These are phyloP conservation scores for Pygocentrus nattereri DNA, from an alignment of 2,797 vertebrate genomes.

Conservation along the genomic window DNA sequence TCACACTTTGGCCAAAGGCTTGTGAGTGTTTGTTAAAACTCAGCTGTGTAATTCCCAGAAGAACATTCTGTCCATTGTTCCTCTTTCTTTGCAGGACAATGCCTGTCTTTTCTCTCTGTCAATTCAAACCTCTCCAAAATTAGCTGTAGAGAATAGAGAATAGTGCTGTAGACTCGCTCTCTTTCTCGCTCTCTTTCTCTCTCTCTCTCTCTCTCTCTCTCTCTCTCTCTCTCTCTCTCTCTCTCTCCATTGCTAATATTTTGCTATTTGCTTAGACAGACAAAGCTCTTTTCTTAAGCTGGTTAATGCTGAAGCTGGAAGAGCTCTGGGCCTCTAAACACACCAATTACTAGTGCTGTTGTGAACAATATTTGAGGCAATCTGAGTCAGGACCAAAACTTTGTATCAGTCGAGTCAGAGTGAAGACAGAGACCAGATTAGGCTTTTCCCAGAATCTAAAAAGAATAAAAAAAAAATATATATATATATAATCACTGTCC, in stretches of 20 bases:
- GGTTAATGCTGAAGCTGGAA: not conserved
- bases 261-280: not conserved
- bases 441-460: no score
- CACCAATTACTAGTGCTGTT: not conserved
- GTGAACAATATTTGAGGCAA: no score
- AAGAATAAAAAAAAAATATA: no score
- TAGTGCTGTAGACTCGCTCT: not conserved
- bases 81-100: not conserved
- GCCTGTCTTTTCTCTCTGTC: not conserved
- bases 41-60: not conserved
- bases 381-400: no score
- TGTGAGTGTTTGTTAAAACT: constrained; percentile 10
- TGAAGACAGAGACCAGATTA: no score
- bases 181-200: not conserved
- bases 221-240: not conserved
- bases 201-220: not conserved
- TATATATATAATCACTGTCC: no score
- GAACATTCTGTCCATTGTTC: not conserved
- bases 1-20: not conserved
- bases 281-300: not conserved
- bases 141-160: not conserved
- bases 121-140: not conserved
- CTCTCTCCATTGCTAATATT: no score
- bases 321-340: not conserved
- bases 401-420: no score